Conservation (phyloP, 2,888 invertebrate genomes). For the Scaptomyza tumidula region DNA sequence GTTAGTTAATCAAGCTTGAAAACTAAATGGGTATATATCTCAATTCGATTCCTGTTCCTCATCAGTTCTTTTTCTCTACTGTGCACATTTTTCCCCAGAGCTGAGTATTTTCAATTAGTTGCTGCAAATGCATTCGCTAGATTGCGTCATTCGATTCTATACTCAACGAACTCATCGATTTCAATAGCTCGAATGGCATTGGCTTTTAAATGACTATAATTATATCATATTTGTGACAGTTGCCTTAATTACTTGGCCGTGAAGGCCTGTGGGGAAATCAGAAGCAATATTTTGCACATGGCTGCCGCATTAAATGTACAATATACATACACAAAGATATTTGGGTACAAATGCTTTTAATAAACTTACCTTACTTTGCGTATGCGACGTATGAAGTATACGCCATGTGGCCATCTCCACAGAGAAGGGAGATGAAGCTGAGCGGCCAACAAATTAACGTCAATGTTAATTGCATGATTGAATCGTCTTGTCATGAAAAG, state of each 20-base stretch:
- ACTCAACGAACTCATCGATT: slow-evolving; percentile 23
- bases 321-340: neutral
- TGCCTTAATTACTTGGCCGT: slow-evolving; percentile 48
- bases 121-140: slow-evolving; percentile 39
- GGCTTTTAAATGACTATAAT: slow-evolving; percentile 43
- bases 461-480: slow-evolving; percentile 79
- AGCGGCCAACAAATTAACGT: slow-evolving; percentile 60
- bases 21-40: neutral
- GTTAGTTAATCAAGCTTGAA: neutral
- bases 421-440: slow-evolving; percentile 3
- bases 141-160: slow-evolving; percentile 19
- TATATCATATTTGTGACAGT: slow-evolving; percentile 48
- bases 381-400: slow-evolving; percentile 31
- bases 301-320: slow-evolving; percentile 13
- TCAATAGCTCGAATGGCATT: slow-evolving; percentile 25
- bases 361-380: slow-evolving; percentile 21
- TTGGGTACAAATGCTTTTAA: slow-evolving; percentile 31
- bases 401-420: slow-evolving; percentile 24
- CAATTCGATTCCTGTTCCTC: slow-evolving; percentile 7
- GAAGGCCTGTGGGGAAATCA: slow-evolving; percentile 54
- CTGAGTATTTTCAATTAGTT: slow-evolving; percentile 55
- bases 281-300: slow-evolving; percentile 30
- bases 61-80: neutral
- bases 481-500: slow-evolving; percentile 46
- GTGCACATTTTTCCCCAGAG: slow-evolving; percentile 12